phyloP scores from a whole-genome alignment of 2,113 vertebrate genomes.

The Cinclus mexicanus region DNA sequence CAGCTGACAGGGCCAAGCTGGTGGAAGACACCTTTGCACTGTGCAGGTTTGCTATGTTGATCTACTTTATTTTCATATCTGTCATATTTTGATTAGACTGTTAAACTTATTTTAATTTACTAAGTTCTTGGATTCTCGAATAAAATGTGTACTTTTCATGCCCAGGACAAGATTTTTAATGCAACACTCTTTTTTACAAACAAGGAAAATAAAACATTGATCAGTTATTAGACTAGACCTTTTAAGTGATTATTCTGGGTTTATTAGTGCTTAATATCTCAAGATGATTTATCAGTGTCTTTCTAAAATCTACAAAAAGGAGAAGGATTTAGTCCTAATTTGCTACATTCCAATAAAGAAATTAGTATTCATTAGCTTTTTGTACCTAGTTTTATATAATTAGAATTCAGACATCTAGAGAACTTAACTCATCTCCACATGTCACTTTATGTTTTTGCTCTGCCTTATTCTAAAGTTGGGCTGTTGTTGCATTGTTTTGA shows the following conservation, averaged over 20 bases:
- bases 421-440: not conserved
- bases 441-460: not conserved
- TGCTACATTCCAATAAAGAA: not conserved
- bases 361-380: not conserved
- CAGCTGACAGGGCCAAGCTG: not conserved
- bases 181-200: not conserved
- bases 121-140: not conserved
- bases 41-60: not conserved
- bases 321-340: not conserved
- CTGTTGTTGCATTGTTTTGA: not conserved
- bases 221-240: not conserved
- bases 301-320: not conserved
- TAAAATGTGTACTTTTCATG: not conserved
- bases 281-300: not conserved
- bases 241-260: not conserved
- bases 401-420: not conserved
- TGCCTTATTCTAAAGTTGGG: not conserved
- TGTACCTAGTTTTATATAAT: not conserved
- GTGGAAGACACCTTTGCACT: not conserved
- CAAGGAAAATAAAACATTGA: not conserved
- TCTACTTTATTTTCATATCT: not conserved
- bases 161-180: not conserved
- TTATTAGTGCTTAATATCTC: not conserved
- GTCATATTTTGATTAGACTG: not conserved
- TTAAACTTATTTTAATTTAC: not conserved